Evolutionary conservation across 2,113 vertebrate genomes (phyloP), one percentile per base, ranked within the genome.

Genomic region (Isurus oxyrinchus): DNA sequence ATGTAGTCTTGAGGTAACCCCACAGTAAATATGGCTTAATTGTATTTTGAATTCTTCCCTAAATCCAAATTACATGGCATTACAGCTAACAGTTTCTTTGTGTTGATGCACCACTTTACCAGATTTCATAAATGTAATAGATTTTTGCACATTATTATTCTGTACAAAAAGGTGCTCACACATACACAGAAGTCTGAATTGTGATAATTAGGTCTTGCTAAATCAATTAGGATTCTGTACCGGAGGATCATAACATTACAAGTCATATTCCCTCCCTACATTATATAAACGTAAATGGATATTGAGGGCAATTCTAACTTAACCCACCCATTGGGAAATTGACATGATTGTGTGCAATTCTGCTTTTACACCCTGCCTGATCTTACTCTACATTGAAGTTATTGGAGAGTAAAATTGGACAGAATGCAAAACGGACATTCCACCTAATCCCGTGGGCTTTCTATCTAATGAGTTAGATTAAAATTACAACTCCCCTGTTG

Each of bases 1-100:
- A 63, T 94, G 59, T 94, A 63, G 90, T 63, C 90, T 94, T 94
- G 59, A 61, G 61, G 90, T 94, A 94, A 66, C 59, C 90, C 59
- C n/a, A 94, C 59, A 63, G 59, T n/a, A 94, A 94, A 63, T 40
- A 94, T 49, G 59, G 63, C 59, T 94, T 94, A 63, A 94, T 94
- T 94, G n/a, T 23, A 63, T 94, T 40, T 63, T 5, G 1, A 94
- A 63, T 44, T 94, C n/a, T 94, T 94, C n/a, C 90, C n/a, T 66
- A 23, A 94, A 94, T 63, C 88, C 16, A 94, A 94, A 94, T 40
- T 63, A 94, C n/a, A 94, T 90, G 27, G 53, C 57, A 90, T 90
- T 90, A 57, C 87, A 94, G 61, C 61, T 44, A 66, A 94, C 59
- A 66, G n/a, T 94, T 31, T 57, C 53, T 27, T 6, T 63, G 31